Evolutionary conservation across 2,113 vertebrate species (phyloP), one percentile per base, ranked within the genome.

Genomic region (Notiomystis cincta): DNA sequence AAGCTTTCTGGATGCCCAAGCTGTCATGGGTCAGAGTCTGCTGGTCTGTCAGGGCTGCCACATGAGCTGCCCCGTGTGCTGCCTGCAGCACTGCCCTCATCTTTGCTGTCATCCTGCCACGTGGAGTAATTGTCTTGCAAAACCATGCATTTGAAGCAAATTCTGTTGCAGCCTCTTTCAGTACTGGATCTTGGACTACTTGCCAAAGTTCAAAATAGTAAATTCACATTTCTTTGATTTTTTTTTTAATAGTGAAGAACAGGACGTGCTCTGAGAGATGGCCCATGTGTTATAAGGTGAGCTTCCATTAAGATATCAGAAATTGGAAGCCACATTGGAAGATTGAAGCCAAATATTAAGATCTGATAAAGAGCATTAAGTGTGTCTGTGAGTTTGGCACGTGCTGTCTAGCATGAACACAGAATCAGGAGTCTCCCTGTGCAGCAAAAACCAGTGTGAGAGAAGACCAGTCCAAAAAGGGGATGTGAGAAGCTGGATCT

Each of bases 91-190:
- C 57, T 95, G 82, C 78, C 69, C 61, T 87, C 56, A 38, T 95
- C 93, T 78, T 91, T 54, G 50, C 94, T 90, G 92, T 65, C 85
- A 81, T 78, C 31, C 85, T 95, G 96, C 47, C 93, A 75, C 1
- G 1, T 92, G 66, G 28, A 71, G 54, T 75, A 87, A 82, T 79
- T 85, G n/a, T 91, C 73, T 82, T 89, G 19, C 27, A 75, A 85
- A 84, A 19, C 48, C 13, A 23, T 3, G 21, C 7, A 3, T 42
- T 90, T 71, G 83, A 69, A 82, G 48, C 60, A 73, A 62, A 60
- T 89, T 69, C 75, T 91, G 4, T 40, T 82, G 69, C 47, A 81
- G 31, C 60, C 30, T 87, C 48, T 75, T 89, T 56, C 33, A 31
- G 70, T 35, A 69, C 83, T 92, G 56, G 42, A 61, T 90, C 37